These are phyloP conservation scores for Hemichromis elongatus DNA, from an alignment of 2,113 vertebrate species.

Conservation along the genomic window DNA sequence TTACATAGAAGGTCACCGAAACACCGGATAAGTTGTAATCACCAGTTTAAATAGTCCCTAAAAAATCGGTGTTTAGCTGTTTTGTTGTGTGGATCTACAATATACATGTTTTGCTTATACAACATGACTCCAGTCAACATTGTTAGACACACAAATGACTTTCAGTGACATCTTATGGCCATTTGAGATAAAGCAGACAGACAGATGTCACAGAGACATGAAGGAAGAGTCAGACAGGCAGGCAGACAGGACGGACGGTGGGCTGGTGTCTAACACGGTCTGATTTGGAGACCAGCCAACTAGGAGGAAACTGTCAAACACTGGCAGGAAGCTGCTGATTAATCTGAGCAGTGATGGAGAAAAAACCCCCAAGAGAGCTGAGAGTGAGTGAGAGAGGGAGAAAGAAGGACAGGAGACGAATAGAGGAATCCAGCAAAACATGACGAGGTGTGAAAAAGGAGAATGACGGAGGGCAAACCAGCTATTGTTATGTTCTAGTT, in stretches of 20 bases:
- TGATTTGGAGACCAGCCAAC: conserved; percentile 40
- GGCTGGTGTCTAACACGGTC: conserved; percentile 16
- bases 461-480: not conserved
- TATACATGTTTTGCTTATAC: not conserved
- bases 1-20: not conserved
- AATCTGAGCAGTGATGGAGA: conserved; percentile 52
- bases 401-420: not conserved
- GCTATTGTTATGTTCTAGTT: not conserved
- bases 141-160: not conserved
- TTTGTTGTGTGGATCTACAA: not conserved
- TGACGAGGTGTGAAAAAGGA: not conserved
- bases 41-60: accelerated
- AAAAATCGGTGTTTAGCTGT: accelerated
- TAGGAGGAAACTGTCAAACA: conserved; percentile 42
- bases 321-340: conserved; percentile 50
- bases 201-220: not conserved
- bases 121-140: not conserved
- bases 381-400: not conserved
- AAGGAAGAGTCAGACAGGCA: not conserved
- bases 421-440: not conserved
- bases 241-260: not conserved
- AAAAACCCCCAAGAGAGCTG: not conserved
- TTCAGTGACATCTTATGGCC: not conserved
- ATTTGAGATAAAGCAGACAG: not conserved
- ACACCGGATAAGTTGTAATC: not conserved